Base-by-base conservation (phyloP, 2,888 invertebrate species). In the Eugnorisma glareosa region DNA sequence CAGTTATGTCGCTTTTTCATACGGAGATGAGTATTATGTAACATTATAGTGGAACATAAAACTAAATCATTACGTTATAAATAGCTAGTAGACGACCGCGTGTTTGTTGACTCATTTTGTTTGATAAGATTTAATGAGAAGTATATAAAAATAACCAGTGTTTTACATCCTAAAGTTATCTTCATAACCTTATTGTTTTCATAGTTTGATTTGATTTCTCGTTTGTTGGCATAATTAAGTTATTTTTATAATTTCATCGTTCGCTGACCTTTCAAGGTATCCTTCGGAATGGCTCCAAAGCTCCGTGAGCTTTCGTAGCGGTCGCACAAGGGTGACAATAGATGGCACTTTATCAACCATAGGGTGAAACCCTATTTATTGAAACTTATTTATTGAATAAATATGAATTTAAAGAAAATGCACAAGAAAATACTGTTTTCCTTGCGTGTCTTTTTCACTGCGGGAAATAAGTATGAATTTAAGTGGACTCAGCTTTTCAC, bases 1-100 rank as follows among this genome's bases (percentile, higher is more conserved):
- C 92, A 93, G 90, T 94, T 94, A 94, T 92, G 94, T 91, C 93
- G 91, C 92, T 92, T 92, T 93, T 93, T 93, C 91, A 91, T 93
- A 92, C 86, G 88, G 88, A 91, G 87, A 88, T 91, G 90, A 90
- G 86, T 85, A 86, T 92, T 93, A 91, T 86, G 87, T 92, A 91
- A 92, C 89, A 89, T 92, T 91, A 92, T 91, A 91, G 89, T 83
- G 87, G 90, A 90, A 92, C 91, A 88, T 93, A 91, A 93, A 93
- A 91, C 86, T 91, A 89, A 93, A 90, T 93, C 91, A 92, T 89
- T 89, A 90, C 84, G 86, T 89, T 91, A 91, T 92, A 91, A 91
- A 92, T 90, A 92, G 86, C 81, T 80, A 37, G 74, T 81, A 73
- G 87, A 59, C 68, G n/a, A n/a, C n/a, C n/a, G 72, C 70, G 40